Percentiles rank a stretch among this genome's conserved stretches.
Conservation (phyloP, 2,113 vertebrate species). For the Synchiropus splendidus region DNA sequence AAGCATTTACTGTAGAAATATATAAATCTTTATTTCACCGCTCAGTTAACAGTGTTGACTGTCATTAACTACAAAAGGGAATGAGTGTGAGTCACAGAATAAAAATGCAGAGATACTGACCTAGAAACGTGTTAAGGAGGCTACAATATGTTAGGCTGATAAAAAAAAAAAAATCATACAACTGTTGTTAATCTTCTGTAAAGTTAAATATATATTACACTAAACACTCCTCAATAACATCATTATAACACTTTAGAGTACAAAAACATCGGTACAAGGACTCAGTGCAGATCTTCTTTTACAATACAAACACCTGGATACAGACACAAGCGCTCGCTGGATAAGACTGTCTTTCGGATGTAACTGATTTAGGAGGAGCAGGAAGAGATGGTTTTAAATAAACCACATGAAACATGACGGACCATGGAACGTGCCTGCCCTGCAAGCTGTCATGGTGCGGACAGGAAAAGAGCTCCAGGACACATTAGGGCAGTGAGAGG, state of each 20-base stretch:
- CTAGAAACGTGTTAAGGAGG: slow-evolving; percentile 1
- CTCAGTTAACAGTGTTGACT: slow-evolving; percentile 60
- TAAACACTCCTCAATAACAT: slow-evolving; percentile 42
- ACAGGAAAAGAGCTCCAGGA: slow-evolving; percentile 15
- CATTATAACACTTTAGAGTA: slow-evolving; percentile 55
- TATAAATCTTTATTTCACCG: slow-evolving; percentile 72
- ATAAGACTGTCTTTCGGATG: neutral
- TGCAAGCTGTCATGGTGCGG: slow-evolving; percentile 55
- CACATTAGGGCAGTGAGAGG: slow-evolving; percentile 14
- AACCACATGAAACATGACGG: too few relatives aligned
- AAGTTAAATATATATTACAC: slow-evolving; percentile 31
- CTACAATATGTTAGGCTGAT: slow-evolving; percentile 28
- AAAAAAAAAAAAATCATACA: slow-evolving; percentile 6
- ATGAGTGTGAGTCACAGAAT: slow-evolving; percentile 6
- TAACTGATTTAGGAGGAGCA: neutral
- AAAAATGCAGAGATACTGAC: neutral
- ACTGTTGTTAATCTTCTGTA: too few relatives aligned
- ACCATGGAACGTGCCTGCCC: slow-evolving; percentile 46
- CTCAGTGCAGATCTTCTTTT: slow-evolving; percentile 69
- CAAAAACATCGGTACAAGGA: slow-evolving; percentile 52
- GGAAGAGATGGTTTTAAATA: slow-evolving; percentile 2
- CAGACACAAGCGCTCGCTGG: slow-evolving; percentile 1
- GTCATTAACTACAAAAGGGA: slow-evolving; percentile 23
- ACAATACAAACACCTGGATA: slow-evolving; percentile 20
- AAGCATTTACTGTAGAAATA: slow-evolving; percentile 65